A percentile compares a stretch with the other conserved stretches of the same genome.
These are phyloP conservation scores for Cephalotes varians DNA, from an alignment of 2,888 invertebrate genomes.

Conservation along the genomic window DNA sequence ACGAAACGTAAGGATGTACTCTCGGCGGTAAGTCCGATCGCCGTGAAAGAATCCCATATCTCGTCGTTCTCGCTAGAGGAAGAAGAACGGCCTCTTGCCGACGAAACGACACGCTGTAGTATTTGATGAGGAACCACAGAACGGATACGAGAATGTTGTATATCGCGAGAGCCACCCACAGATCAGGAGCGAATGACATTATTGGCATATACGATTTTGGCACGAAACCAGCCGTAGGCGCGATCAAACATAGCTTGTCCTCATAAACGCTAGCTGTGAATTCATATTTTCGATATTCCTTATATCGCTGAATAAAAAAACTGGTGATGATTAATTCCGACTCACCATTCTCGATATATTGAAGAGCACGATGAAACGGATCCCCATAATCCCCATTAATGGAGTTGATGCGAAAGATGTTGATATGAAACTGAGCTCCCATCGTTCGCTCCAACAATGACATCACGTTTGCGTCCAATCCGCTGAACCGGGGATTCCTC, in stretches of 20 bases:
- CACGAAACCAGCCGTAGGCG: slow-evolving; percentile 65
- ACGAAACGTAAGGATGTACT: slow-evolving; percentile 55
- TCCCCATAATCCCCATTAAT: slow-evolving; percentile 43
- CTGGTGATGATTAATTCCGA: slow-evolving; percentile 71
- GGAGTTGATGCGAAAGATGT: slow-evolving; percentile 25
- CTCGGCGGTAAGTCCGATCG: slow-evolving; percentile 50
- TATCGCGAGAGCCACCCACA: slow-evolving; percentile 71
- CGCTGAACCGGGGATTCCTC: slow-evolving; percentile 36
- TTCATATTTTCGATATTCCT: slow-evolving; percentile 46
- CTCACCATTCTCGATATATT: slow-evolving; percentile 54
- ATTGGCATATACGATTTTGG: slow-evolving; percentile 76
- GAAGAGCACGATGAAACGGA: slow-evolving; percentile 68
- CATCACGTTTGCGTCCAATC: slow-evolving; percentile 69
- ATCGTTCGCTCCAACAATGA: slow-evolving; percentile 64
- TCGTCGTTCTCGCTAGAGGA: background rate
- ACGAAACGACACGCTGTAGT: slow-evolving; percentile 28
- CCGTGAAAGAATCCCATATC: background rate
- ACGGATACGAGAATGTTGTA: slow-evolving; percentile 69
- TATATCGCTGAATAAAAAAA: slow-evolving; percentile 72
- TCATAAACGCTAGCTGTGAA: slow-evolving; percentile 70
- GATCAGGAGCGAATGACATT: slow-evolving; percentile 66
- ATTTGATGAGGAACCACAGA: slow-evolving; percentile 68
- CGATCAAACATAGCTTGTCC: slow-evolving; percentile 75
- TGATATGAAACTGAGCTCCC: slow-evolving; percentile 65
- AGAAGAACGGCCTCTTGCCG: background rate